Conservation (phyloP, 2,797 vertebrate species). For the Limosa lapponica region DNA sequence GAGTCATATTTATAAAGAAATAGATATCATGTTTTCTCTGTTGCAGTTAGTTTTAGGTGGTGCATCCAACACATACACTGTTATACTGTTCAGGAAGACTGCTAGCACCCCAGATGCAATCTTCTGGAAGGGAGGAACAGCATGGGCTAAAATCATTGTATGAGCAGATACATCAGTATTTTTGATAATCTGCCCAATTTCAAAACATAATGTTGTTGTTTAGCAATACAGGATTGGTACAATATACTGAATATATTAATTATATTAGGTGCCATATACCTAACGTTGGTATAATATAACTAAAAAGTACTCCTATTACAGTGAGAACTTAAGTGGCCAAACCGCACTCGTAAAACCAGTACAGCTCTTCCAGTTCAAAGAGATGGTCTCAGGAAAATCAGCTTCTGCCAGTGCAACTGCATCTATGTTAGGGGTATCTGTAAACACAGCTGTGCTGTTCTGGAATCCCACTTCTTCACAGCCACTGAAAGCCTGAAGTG, state of each 20-base stretch:
- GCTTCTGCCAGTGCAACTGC: not conserved
- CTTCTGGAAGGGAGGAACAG: not conserved
- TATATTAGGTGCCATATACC: not conserved
- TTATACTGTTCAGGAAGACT: not conserved
- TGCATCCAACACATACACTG: not conserved
- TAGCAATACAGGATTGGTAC: not conserved
- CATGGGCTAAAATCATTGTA: not conserved
- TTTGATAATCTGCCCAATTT: not conserved
- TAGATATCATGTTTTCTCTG: not conserved
- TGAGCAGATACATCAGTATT: not conserved
- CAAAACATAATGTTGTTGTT: not conserved
- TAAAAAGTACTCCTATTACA: not conserved
- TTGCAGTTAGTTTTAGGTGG: not conserved
- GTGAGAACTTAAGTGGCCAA: not conserved
- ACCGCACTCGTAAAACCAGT: not conserved
- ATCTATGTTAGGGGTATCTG: not conserved
- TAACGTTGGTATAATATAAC: not conserved
- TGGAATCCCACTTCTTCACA: slow-evolving; percentile 8
- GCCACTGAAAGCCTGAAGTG: not conserved
- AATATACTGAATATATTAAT: not conserved
- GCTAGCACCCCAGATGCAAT: not conserved
- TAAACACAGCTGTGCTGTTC: slow-evolving; percentile 46
- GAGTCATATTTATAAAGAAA: not conserved
- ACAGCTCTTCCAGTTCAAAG: not conserved
- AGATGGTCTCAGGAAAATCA: not conserved